Percentiles rank a stretch among this genome's conserved stretches.
These are phyloP conservation scores for Lophura nycthemera DNA, from an alignment of 2,113 vertebrate genomes.

Conservation along the genomic window DNA sequence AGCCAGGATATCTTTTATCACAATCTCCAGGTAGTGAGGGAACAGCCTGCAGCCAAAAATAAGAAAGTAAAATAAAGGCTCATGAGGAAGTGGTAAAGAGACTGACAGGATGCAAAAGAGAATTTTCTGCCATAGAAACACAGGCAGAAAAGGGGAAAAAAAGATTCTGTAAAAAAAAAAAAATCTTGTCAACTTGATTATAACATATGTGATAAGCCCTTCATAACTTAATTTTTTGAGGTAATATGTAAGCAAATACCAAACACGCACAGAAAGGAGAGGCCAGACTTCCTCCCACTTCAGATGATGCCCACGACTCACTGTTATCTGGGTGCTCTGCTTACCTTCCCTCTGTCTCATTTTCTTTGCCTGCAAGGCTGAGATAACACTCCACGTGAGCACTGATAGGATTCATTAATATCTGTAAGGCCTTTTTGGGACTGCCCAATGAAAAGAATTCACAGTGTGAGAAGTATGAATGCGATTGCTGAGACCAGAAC, in stretches of 20 bases:
- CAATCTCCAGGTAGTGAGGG: conserved; percentile 77
- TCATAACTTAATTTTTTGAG: conserved; percentile 37
- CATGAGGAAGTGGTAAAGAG: conserved; percentile 52
- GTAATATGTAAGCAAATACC: conserved; percentile 31
- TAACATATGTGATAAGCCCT: conserved; percentile 7
- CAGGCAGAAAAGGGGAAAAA: background rate
- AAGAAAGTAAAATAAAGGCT: conserved; percentile 38
- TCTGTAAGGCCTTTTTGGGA: conserved; percentile 31
- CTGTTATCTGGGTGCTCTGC: conserved; percentile 11
- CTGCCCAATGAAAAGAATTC: background rate
- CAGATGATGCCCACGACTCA: conserved; percentile 3
- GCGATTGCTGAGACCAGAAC: background rate
- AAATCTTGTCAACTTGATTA: background rate
- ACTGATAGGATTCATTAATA: background rate
- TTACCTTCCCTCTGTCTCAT: conserved; percentile 31
- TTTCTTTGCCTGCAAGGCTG: background rate
- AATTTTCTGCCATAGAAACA: conserved; percentile 11
- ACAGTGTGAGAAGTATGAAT: background rate
- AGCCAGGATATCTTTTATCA: conserved; percentile 86
- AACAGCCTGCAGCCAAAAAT: conserved; percentile 82
- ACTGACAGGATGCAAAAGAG: conserved; percentile 28
- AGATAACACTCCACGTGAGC: background rate
- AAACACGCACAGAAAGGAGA: background rate
- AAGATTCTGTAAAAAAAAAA: background rate
- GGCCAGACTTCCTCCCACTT: conserved; percentile 16